These are phyloP conservation scores for Eretmochelys imbricata DNA, from an alignment of 2,113 vertebrate genomes.

Conservation along the genomic window DNA sequence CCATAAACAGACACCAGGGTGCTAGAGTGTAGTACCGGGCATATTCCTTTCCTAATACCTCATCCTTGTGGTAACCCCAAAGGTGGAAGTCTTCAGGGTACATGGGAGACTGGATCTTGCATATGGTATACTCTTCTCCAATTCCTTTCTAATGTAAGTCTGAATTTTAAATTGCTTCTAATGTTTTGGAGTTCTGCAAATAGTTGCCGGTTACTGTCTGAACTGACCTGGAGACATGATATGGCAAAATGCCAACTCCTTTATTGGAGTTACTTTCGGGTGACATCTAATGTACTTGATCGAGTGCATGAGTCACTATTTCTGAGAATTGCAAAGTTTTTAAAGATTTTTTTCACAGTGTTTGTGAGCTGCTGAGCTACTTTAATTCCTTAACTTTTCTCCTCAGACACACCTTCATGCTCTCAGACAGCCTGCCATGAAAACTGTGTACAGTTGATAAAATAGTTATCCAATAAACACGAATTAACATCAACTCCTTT, in stretches of 20 bases:
- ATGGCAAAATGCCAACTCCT: constrained; percentile 54
- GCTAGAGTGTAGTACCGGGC: not conserved
- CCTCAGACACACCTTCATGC: constrained; percentile 42
- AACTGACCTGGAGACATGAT: not conserved
- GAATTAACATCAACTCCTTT: not conserved
- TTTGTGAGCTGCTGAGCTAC: constrained; percentile 29
- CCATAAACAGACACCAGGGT: not conserved
- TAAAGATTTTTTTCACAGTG: constrained; percentile 54
- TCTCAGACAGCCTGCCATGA: constrained; percentile 18
- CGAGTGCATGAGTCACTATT: constrained; percentile 55
- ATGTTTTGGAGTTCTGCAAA: constrained; percentile 24
- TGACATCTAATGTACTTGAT: constrained; percentile 61
- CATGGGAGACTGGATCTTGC: not conserved
- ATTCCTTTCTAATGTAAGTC: not conserved
- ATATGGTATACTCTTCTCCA: not conserved
- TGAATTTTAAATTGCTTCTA: not conserved
- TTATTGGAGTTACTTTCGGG: constrained; percentile 60
- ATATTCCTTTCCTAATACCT: not conserved
- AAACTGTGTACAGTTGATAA: not conserved
- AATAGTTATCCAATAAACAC: not conserved
- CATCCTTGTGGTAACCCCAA: not conserved
- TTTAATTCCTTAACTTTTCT: constrained; percentile 41
- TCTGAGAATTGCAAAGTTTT: constrained; percentile 55
- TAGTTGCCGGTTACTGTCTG: constrained; percentile 8
- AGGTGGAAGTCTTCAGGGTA: not conserved